Conservation (phyloP, 2,797 vertebrate genomes). For the Cheracebus regulus region DNA sequence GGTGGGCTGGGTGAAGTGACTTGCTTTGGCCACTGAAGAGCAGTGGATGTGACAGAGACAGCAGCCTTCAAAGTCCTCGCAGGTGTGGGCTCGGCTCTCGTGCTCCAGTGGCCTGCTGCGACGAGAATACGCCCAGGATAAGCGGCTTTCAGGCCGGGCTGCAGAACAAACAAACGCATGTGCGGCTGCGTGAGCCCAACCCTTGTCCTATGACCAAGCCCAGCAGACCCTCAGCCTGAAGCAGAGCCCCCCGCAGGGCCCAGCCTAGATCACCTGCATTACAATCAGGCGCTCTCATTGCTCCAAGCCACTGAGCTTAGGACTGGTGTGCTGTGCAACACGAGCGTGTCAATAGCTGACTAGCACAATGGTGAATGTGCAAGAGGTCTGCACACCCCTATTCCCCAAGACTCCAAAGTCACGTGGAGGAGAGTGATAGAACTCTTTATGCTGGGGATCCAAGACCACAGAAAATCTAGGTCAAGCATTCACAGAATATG, state of each 20-base stretch:
- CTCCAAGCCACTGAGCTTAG: not conserved
- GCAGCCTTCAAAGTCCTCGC: not conserved
- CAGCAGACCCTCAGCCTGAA: not conserved
- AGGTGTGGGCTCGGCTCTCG: not conserved
- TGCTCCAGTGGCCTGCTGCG: not conserved
- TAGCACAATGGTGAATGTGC: too few species aligned
- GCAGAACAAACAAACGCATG: not conserved
- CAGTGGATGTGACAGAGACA: too few species aligned
- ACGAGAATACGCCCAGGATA: not conserved
- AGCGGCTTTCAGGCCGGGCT: not conserved
- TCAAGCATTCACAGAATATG: not conserved
- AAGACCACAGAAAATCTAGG: not conserved
- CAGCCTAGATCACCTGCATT: not conserved
- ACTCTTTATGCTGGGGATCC: not conserved
- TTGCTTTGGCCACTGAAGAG: not conserved
- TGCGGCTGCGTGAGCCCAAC: not conserved
- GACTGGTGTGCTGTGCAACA: not conserved
- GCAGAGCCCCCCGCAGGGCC: not conserved
- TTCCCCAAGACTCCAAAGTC: not conserved
- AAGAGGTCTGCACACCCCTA: too few species aligned
- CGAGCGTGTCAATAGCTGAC: accelerated
- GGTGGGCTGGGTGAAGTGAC: accelerated
- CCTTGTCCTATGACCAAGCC: accelerated
- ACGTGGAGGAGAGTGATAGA: not conserved
- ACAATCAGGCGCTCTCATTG: accelerated